Evolutionary conservation across 2,797 vertebrate genomes (phyloP).

Genomic region (Taeniopygia guttata): DNA sequence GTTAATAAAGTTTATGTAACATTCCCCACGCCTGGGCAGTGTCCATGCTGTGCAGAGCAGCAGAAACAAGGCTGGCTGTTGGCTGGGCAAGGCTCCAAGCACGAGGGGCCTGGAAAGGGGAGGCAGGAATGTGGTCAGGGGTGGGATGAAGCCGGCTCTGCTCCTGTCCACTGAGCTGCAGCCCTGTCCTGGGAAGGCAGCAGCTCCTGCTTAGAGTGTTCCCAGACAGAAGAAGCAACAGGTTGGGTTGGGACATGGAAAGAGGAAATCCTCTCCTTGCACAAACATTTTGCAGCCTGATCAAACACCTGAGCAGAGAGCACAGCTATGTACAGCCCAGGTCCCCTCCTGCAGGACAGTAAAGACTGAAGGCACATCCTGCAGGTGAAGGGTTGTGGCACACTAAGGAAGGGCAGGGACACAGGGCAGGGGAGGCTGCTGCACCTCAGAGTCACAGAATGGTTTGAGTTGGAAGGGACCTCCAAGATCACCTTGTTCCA

Average conservation of each 20-base stretch:
- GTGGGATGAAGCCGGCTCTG: not conserved
- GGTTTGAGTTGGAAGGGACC: not conserved
- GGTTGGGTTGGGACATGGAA: fast-evolving
- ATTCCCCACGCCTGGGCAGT: not conserved
- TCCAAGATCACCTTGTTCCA: not conserved
- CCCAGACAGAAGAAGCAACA: not conserved
- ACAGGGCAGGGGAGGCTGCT: fast-evolving
- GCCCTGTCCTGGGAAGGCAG: not conserved
- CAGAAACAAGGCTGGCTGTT: not conserved
- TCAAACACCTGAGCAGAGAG: not conserved
- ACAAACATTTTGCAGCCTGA: not conserved
- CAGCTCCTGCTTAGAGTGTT: not conserved
- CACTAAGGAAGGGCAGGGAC: not conserved
- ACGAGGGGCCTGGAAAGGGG: not conserved
- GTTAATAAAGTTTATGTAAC: not conserved
- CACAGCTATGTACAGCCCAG: fast-evolving
- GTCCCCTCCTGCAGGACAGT: not conserved
- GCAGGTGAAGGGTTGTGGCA: not conserved
- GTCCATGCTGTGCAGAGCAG: not conserved
- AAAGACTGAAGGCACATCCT: fast-evolving
- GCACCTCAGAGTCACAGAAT: not conserved
- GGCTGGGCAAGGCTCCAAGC: not conserved
- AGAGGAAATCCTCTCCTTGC: not conserved
- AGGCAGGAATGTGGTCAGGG: not conserved
- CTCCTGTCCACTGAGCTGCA: fast-evolving